Percentiles rank a stretch among this genome's conserved stretches.
These are phyloP conservation scores for Knipowitschia caucasica DNA, from an alignment of 2,797 vertebrate genomes.

Conservation along the genomic window DNA sequence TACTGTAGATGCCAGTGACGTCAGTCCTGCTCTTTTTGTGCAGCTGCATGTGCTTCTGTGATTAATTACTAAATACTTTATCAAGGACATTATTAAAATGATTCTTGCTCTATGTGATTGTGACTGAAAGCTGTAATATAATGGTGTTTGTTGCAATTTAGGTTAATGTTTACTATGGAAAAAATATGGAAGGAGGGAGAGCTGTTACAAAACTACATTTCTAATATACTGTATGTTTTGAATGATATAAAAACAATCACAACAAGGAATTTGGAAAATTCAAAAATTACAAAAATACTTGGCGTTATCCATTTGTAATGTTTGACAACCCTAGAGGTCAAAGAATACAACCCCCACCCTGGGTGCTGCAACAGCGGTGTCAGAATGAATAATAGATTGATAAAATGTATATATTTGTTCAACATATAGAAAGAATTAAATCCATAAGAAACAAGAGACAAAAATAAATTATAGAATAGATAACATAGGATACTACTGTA, in stretches of 20 bases:
- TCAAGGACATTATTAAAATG: constrained; percentile 5
- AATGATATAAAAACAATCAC: too few relatives aligned
- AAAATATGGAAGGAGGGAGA: too few relatives aligned
- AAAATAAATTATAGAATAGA: not conserved
- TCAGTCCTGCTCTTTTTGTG: constrained; percentile 2
- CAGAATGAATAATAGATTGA: too few relatives aligned
- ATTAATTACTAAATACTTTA: constrained; percentile 18
- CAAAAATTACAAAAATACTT: too few relatives aligned
- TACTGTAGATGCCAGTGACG: constrained; percentile 1
- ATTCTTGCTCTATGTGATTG: constrained; percentile 3
- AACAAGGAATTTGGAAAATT: too few relatives aligned
- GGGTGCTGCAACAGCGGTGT: too few relatives aligned
- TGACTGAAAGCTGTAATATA: not conserved
- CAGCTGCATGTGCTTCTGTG: constrained; percentile 13
- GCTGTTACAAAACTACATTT: too few relatives aligned
- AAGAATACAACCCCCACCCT: too few relatives aligned
- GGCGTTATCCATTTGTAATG: too few relatives aligned
- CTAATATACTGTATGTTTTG: too few relatives aligned
- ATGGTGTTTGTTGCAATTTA: not conserved
- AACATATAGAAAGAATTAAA: not conserved
- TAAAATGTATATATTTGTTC: not conserved
- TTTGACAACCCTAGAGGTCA: too few relatives aligned
- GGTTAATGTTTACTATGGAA: not conserved
- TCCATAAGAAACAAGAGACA: not conserved
- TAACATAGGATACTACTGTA: not conserved